Conservation (phyloP, 2,888 invertebrate genomes). For the Desoria tigrina region DNA sequence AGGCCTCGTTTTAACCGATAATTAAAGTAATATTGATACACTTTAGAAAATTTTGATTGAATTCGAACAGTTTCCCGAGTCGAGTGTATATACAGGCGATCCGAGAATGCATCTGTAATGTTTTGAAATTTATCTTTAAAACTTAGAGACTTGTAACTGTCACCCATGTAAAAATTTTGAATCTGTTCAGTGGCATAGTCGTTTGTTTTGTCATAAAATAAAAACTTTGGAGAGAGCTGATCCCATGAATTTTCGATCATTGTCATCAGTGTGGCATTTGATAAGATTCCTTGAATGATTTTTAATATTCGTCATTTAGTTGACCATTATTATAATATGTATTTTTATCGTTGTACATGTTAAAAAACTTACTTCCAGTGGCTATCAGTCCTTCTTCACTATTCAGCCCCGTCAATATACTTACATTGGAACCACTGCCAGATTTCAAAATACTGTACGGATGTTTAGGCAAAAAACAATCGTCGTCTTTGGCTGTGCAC, state of each 20-base stretch:
- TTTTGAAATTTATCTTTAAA: conserved; percentile 33
- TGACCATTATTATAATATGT: not conserved
- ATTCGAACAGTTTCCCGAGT: conserved; percentile 36
- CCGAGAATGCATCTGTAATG: conserved; percentile 45
- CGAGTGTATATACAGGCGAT: conserved; percentile 47
- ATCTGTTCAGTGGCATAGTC: conserved; percentile 27
- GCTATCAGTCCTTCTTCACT: conserved; percentile 47
- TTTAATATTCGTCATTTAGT: not conserved
- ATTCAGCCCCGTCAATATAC: conserved; percentile 42
- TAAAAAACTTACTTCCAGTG: conserved; percentile 43
- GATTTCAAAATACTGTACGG: conserved; percentile 44
- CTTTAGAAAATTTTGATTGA: conserved; percentile 40
- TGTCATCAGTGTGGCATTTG: conserved; percentile 24
- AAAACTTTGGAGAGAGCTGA: conserved; percentile 36
- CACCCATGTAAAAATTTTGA: conserved; percentile 30
- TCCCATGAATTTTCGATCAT: conserved; percentile 37
- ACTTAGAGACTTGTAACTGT: not conserved
- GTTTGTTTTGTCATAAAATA: conserved; percentile 21
- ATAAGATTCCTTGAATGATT: conserved; percentile 34
- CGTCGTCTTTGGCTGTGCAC: not conserved
- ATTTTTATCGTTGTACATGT: no score
- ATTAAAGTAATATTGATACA: conserved; percentile 45
- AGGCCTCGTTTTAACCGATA: conserved; percentile 37
- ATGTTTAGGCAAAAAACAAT: conserved; percentile 42
- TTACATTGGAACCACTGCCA: conserved; percentile 41